Evolutionary conservation across 2,113 vertebrate species (phyloP), one percentile per base, ranked within the genome.

Genomic region (Otocyon megalotis): DNA sequence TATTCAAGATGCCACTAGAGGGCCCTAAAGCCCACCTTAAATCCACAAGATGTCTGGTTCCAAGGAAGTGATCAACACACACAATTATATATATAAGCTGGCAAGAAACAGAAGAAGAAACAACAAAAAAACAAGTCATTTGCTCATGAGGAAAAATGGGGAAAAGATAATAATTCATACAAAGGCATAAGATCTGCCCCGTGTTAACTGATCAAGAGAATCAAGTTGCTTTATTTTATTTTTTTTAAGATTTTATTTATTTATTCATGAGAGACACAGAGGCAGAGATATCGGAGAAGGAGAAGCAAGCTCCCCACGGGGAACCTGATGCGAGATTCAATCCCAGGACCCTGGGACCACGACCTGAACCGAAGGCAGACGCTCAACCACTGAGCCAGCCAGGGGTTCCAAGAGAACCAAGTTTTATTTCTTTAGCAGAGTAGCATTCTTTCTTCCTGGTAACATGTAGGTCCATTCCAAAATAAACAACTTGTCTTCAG

Each of bases 11-110:
- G 22, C 30, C 67, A 53, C 67, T 90, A 98, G 97, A 93, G 96
- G 96, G 97, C 83, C 0, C 74, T 50, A 90, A 81, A 98, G 96
- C 43, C 84, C 96, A 72, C 19, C 24, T 96, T 96, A 93, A 93
- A 80, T 71, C 9, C 72, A 69, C 71, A 89, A 74, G 76, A 15
- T 63, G 15, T 32, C 63, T 0, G 1, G 8, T 82, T 88, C 53
- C 50, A 60, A 50, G 4, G 16, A 11, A 72, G 48, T 26, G 32
- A 56, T n/a, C n/a, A 48, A 35, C 12, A 65, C 8, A 63, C 5
- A 43, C 3, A 3, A 28, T 30, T 43, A 5, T 0, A 3, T 0
- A 3, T 1, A 0, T 16, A 54, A 71, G 20, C 15, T 22, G 71
- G 24, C 43, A 32, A 54, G 50, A 92, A 65, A 24, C 37, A 74